These are phyloP conservation scores for Andrena flavipes DNA, from an alignment of 2,888 invertebrate species.

Conservation along the genomic window DNA sequence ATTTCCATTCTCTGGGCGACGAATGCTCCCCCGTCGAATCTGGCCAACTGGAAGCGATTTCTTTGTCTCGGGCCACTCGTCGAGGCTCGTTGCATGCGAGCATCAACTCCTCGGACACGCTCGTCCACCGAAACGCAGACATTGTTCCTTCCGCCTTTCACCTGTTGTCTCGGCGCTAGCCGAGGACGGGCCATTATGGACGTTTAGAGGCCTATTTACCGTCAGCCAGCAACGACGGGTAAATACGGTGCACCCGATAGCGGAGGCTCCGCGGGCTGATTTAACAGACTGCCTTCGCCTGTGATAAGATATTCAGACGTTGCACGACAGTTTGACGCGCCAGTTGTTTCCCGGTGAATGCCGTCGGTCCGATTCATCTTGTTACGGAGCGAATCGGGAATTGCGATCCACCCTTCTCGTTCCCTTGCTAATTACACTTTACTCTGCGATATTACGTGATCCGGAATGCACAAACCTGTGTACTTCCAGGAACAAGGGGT, in stretches of 20 bases:
- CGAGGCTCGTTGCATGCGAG: not conserved
- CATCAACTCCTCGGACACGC: constrained; percentile 10
- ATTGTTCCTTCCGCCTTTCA: constrained; percentile 38
- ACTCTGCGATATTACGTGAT: not conserved
- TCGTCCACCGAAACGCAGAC: constrained; percentile 35
- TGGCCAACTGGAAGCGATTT: constrained; percentile 44
- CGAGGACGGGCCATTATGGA: constrained; percentile 4
- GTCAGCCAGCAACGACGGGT: not conserved
- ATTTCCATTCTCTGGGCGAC: constrained; percentile 34
- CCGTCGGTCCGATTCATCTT: not conserved
- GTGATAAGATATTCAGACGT: not conserved
- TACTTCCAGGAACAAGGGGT: too few species aligned
- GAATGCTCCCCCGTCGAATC: constrained; percentile 15
- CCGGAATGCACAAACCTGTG: not conserved
- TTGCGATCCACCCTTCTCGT: not conserved
- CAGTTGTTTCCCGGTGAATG: constrained; percentile 13
- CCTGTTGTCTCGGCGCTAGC: constrained; percentile 20
- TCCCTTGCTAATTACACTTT: not conserved
- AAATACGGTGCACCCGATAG: constrained; percentile 5
- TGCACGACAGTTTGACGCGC: not conserved
- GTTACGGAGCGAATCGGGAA: not conserved
- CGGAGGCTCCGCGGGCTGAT: not conserved
- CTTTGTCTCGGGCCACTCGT: constrained; percentile 41
- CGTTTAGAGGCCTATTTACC: constrained; percentile 11
- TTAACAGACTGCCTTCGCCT: not conserved